Evolutionary conservation across 2,797 vertebrate genomes (phyloP).

Genomic region (Bothrops alternatus): DNA sequence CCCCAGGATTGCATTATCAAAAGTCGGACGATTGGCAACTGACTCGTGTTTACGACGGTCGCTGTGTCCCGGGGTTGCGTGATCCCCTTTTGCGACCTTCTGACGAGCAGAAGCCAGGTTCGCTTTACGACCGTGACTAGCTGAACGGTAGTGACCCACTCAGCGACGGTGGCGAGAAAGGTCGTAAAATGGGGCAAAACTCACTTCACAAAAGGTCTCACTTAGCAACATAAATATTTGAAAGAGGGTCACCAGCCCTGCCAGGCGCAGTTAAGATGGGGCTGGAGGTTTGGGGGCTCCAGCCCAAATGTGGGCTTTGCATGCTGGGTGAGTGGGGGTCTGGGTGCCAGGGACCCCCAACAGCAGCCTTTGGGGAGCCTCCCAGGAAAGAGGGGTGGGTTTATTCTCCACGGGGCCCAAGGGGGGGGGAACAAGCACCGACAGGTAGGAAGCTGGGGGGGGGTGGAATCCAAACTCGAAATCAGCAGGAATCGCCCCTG

Average conservation of each 20-base stretch:
- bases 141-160: too few species aligned
- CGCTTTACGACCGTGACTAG: too few species aligned
- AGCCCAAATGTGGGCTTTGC: rapidly evolving
- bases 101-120: too few species aligned
- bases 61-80: too few species aligned
- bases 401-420: neutral
- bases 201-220: neutral
- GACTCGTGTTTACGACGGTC: too few species aligned
- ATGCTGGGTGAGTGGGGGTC: rapidly evolving
- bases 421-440: neutral
- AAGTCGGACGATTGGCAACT: too few species aligned
- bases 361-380: neutral
- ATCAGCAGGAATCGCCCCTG: neutral
- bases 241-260: neutral
- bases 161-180: too few species aligned
- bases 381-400: neutral
- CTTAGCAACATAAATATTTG: neutral
- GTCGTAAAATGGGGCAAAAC: neutral
- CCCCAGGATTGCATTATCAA: too few species aligned
- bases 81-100: too few species aligned
- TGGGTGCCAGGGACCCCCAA: neutral
- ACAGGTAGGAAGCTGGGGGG: neutral
- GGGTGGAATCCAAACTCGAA: neutral
- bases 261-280: neutral
- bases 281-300: neutral